phyloP scores from a whole-genome alignment of 2,797 vertebrate species.

The Cyclura pinguis region DNA sequence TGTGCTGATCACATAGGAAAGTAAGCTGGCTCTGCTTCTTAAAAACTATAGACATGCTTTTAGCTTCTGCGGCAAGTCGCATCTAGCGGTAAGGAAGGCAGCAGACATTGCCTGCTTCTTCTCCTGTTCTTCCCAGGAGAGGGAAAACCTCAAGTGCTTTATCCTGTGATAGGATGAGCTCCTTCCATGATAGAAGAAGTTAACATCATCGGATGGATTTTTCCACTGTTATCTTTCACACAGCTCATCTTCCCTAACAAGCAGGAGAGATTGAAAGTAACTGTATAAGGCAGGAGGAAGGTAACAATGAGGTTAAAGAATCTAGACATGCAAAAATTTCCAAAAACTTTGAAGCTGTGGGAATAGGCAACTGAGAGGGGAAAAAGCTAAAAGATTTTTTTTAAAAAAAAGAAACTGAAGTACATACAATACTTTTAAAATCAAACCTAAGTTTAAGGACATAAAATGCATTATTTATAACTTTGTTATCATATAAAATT shows the following conservation, averaged over 20 bases:
- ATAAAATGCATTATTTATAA: no score
- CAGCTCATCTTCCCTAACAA: not conserved
- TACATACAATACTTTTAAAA: not conserved
- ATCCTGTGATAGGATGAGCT: not conserved
- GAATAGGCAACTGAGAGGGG: not conserved
- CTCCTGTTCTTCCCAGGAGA: not conserved
- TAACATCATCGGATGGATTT: not conserved
- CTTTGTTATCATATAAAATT: no score
- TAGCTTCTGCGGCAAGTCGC: no score
- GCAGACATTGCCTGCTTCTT: not conserved
- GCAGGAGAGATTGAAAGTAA: not conserved
- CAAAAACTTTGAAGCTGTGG: not conserved
- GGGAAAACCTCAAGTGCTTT: not conserved
- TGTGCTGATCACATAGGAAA: not conserved
- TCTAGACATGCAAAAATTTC: not conserved
- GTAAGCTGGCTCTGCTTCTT: not conserved
- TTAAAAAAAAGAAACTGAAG: not conserved
- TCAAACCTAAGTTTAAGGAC: not conserved
- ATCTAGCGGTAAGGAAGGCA: not conserved
- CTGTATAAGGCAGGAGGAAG: not conserved
- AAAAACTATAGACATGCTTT: not conserved
- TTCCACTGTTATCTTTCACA: not conserved
- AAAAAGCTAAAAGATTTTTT: not conserved
- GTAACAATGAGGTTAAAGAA: not conserved
- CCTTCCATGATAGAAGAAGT: no score